Base-by-base conservation (phyloP, 1,140 invertebrate genomes). In the Caenorhabditis remanei region DNA sequence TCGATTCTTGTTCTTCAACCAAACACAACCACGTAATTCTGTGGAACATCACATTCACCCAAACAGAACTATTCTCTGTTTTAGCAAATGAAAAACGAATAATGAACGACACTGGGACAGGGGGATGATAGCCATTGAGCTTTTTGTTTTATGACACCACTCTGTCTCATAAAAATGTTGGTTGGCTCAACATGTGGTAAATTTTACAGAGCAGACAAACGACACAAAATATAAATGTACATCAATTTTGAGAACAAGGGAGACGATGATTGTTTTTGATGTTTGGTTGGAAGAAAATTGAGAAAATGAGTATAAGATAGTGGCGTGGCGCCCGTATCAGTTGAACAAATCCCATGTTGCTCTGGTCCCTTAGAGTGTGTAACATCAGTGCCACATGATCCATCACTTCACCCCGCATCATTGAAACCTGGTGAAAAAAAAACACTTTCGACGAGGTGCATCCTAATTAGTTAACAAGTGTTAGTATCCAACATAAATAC, bases 81-180 rank as follows among this genome's bases (percentile, higher is more conserved):
- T 40, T 4, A 50, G 46, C 19, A 32, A 43, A 50, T 19, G 24
- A 79, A 67, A 79, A 50, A 13, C 21, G 11, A 50, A 79, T 53
- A 43, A 79, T 79, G 65, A 71, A 79, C n/a, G 40, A 4, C 50
- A 53, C 50, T 53, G 8, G 5, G 43, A 9, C 16, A 48, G 71
- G n/a, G 14, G 13, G 40, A 48, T 8, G 53, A 24, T 79, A 79
- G 71, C 46, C 71, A 79, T 79, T 53, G 71, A 79, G 46, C 71
- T 48, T 50, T 79, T 79, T 79, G 71, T 79, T 79, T 79, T 53
- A 79, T 53, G 71, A 79, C 71, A 79, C 71, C 71, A 79, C 41
- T 79, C 46, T 24, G 46, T 50, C 71, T 79, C 71, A 79, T 79
- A 79, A 79, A 79, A 43, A 41, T 53, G 24, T 79, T 79, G 21